Evolutionary conservation across 64 coral and sea anemone species (phyloP), one percentile per base, ranked within the genome.

Genomic region (Stichodactyla helianthus): DNA sequence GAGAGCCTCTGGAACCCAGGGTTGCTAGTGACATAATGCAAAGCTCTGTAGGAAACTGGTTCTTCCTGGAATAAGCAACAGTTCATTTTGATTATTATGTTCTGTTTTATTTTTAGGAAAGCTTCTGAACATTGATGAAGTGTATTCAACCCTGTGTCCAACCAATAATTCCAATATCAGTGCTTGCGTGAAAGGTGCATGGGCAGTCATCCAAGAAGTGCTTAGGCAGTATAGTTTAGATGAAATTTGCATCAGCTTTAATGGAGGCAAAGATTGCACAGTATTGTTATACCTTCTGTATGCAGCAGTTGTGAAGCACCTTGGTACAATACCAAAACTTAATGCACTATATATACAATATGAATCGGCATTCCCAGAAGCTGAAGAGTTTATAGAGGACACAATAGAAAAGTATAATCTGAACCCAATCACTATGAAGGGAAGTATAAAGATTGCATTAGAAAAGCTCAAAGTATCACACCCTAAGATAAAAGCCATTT

Each of bases 241-340:
- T 84, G 90, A 99, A 63, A 55, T 99, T 13, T 99, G 97, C 26
- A 85, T 99, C 27, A 95, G 97, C 67, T 99, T 99, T 65, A 99
- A 99, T 88, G 97, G 97, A 74, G 97, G 97, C 14, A 99, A 99
- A 82, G 93, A 99, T 65, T 99, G 97, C 68, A 99, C 97, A 53
- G 93, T 92, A n/a, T 59, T 99, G 20, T 80, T 99, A 7, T 82
- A 92, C 55, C 50, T 99, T 51, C 78, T 95, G 4, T 86, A 91
- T 84, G 93, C 93, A 74, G 90, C 86, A 23, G 50, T 99, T 16
- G 28, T 82, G 79, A 79, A 84, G 76, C 55, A 71, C 5, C 85
- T 83, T 26, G 4, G 23, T 28, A 79, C 19, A 71, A n/a, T 11
- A 12, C 22, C 52, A 44, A 88, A 95, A 27, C 84, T 93, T 26